Evolutionary conservation across 1,140 invertebrate species (phyloP).

Genomic region (Delia radicum): DNA sequence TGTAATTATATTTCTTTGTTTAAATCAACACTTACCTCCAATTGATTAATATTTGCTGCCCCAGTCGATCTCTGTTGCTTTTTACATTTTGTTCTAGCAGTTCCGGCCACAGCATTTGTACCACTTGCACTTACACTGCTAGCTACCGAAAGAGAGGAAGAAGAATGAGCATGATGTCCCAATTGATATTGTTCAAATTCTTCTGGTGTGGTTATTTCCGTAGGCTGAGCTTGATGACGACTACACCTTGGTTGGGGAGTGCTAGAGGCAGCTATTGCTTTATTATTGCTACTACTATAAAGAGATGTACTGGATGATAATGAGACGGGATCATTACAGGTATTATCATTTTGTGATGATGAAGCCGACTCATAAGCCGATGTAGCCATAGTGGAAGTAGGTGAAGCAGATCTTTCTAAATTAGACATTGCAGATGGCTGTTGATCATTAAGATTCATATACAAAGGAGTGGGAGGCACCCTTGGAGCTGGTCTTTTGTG

Average conservation of each 20-base stretch:
- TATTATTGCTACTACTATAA: slow-evolving; percentile 37
- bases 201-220: slow-evolving; percentile 41
- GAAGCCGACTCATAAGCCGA: slow-evolving; percentile 42
- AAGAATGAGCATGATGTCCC: slow-evolving; percentile 41
- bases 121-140: slow-evolving; percentile 35
- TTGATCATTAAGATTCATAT: slow-evolving; percentile 44
- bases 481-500: slow-evolving; percentile 26
- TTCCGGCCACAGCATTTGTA: slow-evolving; percentile 10
- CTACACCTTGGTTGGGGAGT: slow-evolving; percentile 25
- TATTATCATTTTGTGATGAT: slow-evolving; percentile 30
- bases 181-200: slow-evolving; percentile 43
- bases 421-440: slow-evolving; percentile 27
- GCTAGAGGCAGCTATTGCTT: not conserved
- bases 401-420: slow-evolving; percentile 30
- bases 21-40: slow-evolving; percentile 2
- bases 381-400: slow-evolving; percentile 33
- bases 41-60: not conserved
- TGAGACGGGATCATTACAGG: slow-evolving; percentile 37
- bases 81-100: slow-evolving; percentile 20
- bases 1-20: not conserved
- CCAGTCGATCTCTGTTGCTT: slow-evolving; percentile 23
- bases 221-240: slow-evolving; percentile 35
- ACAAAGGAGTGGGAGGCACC: slow-evolving; percentile 30
- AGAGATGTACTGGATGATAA: slow-evolving; percentile 35
- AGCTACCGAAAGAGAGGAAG: slow-evolving; percentile 37